phyloP scores from a whole-genome alignment of 2,888 invertebrate genomes.

The Euphydryas editha region DNA sequence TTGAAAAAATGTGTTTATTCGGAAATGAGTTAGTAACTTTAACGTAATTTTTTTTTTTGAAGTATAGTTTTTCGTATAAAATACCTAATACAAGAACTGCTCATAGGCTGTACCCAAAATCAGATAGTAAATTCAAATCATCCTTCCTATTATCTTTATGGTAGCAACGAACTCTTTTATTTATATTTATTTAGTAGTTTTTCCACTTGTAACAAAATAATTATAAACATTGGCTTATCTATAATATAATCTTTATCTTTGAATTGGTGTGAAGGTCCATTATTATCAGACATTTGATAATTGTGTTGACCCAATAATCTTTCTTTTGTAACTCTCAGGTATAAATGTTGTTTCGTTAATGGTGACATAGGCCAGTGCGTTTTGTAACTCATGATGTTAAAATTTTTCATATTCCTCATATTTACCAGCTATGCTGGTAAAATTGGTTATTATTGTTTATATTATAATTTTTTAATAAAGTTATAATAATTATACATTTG shows the following conservation, averaged over 20 bases:
- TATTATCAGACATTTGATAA: slow-evolving; percentile 65
- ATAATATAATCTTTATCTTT: slow-evolving; percentile 37
- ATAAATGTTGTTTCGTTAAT: slow-evolving; percentile 57
- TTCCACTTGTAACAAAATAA: slow-evolving; percentile 25
- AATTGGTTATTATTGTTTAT: slow-evolving; percentile 29
- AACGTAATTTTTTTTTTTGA: too few relatives aligned
- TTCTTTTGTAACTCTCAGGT: slow-evolving; percentile 64
- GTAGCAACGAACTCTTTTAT: slow-evolving; percentile 20
- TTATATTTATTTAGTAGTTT: slow-evolving; percentile 9
- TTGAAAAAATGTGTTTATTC: too few relatives aligned
- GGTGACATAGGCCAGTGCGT: slow-evolving; percentile 41
- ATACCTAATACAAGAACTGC: too few relatives aligned
- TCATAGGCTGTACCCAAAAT: background rate
- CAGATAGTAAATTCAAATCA: background rate
- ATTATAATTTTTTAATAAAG: too few relatives aligned
- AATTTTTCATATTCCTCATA: slow-evolving; percentile 47
- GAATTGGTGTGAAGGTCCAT: slow-evolving; percentile 69
- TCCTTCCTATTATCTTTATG: slow-evolving; percentile 12
- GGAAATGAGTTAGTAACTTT: too few relatives aligned
- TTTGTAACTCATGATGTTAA: slow-evolving; percentile 53
- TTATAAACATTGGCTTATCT: slow-evolving; percentile 22
- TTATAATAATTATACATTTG: background rate
- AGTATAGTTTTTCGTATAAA: too few relatives aligned
- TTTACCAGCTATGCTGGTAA: slow-evolving; percentile 53
- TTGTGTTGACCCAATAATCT: slow-evolving; percentile 67